Percentiles rank a stretch among this genome's conserved stretches.
Conservation (phyloP, 1,140 invertebrate genomes). For the Papilio xuthus region DNA sequence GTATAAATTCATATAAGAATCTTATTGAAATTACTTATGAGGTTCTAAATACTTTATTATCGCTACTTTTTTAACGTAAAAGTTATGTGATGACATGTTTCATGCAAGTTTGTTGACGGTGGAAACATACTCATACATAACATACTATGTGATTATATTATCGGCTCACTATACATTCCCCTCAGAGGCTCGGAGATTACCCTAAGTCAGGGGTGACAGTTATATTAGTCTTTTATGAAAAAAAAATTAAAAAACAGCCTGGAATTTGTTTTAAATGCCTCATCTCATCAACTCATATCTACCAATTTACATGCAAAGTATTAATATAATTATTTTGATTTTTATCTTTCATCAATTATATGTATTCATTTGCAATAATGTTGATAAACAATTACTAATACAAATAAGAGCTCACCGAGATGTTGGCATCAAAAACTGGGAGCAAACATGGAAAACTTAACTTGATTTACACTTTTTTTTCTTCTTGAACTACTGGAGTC, state of each 20-base stretch:
- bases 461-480: too few relatives aligned
- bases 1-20: neutral
- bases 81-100: too few relatives aligned
- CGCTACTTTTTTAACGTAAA: too few relatives aligned
- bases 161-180: too few relatives aligned
- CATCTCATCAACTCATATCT: neutral
- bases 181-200: too few relatives aligned
- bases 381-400: neutral
- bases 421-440: neutral
- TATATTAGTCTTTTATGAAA: too few relatives aligned
- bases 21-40: neutral
- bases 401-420: neutral
- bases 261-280: neutral
- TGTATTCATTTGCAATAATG: neutral
- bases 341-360: neutral
- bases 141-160: too few relatives aligned
- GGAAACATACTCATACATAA: too few relatives aligned
- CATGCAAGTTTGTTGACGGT: too few relatives aligned
- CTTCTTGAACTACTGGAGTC: too few relatives aligned
- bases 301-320: neutral
- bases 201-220: too few relatives aligned
- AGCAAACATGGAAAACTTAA: too few relatives aligned
- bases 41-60: neutral
- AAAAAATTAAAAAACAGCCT: neutral
- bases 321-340: neutral